phyloP scores from a whole-genome alignment of 1,140 invertebrate genomes.

The Frieseomelitta varia region DNA sequence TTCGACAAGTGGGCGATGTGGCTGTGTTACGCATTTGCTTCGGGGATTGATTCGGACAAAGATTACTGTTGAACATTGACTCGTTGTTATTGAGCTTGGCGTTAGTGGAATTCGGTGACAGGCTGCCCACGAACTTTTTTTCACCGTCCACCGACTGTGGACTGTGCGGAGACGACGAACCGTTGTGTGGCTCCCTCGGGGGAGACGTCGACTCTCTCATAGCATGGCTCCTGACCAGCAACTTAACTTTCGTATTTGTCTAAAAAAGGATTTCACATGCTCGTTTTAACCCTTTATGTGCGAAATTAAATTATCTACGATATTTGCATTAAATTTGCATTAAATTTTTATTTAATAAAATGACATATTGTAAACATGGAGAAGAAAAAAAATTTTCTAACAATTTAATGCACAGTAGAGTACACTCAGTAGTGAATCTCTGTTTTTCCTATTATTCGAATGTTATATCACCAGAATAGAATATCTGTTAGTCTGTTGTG shows the following conservation, averaged over 20 bases:
- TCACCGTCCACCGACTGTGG: conserved; percentile 70
- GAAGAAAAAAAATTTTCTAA: no score
- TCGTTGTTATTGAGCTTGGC: conserved; percentile 79
- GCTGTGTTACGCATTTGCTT: conserved; percentile 78
- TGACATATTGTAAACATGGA: no score
- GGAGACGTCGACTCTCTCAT: conserved; percentile 93
- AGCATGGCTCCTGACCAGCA: conserved; percentile 93
- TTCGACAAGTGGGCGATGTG: conserved; percentile 77
- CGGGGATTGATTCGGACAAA: conserved; percentile 73
- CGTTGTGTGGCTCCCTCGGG: conserved; percentile 86
- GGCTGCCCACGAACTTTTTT: conserved; percentile 68
- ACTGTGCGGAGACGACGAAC: conserved; percentile 75
- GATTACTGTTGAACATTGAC: conserved; percentile 77
- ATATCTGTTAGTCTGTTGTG: no score
- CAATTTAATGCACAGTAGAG: no score
- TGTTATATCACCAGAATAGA: no score
- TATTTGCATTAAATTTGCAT: no score
- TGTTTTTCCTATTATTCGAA: no score
- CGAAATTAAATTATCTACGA: no score
- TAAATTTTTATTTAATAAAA: no score
- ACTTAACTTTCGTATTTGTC: conserved; percentile 89
- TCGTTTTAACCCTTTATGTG: no score
- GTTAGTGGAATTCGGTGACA: conserved; percentile 70
- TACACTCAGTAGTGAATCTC: no score
- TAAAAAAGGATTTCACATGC: conserved; percentile 61